Evolutionary conservation across 1,140 invertebrate species (phyloP).

Genomic region (Temnothorax longispinosus): DNA sequence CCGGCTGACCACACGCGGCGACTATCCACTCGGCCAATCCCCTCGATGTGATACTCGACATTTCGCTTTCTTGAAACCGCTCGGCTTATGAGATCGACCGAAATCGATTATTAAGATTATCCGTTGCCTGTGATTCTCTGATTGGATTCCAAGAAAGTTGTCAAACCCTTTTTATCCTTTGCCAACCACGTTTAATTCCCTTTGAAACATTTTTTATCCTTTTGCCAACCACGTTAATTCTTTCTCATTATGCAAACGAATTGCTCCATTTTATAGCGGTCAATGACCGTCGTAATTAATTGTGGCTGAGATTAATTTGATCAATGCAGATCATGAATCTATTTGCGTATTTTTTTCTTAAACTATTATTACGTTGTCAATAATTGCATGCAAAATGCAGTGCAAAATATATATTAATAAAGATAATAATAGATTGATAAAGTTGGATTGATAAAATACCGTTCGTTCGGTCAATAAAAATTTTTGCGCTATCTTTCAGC

Average conservation of each 20-base stretch:
- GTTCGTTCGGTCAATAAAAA: neutral
- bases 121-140: neutral
- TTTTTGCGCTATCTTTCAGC: neutral
- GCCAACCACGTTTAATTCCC: neutral
- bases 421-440: neutral
- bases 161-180: neutral
- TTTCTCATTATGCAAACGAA: neutral
- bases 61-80: constrained; percentile 17
- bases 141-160: neutral
- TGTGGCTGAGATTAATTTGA: neutral
- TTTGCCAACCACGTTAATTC: neutral
- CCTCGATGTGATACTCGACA: neutral
- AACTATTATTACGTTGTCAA: neutral
- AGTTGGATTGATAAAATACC: neutral
- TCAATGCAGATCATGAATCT: neutral
- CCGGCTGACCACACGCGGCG: constrained; percentile 35
- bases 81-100: neutral
- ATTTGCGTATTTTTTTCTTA: neutral
- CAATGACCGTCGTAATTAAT: neutral
- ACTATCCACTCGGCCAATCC: constrained; percentile 5
- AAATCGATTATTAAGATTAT: constrained; percentile 24
- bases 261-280: neutral
- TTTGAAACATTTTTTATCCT: too few species aligned
- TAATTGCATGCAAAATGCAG: neutral
- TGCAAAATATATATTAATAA: too few species aligned